A percentile compares a stretch with the other conserved stretches of the same genome.
Conservation (phyloP, 2,888 invertebrate genomes). For the Cancer borealis region DNA sequence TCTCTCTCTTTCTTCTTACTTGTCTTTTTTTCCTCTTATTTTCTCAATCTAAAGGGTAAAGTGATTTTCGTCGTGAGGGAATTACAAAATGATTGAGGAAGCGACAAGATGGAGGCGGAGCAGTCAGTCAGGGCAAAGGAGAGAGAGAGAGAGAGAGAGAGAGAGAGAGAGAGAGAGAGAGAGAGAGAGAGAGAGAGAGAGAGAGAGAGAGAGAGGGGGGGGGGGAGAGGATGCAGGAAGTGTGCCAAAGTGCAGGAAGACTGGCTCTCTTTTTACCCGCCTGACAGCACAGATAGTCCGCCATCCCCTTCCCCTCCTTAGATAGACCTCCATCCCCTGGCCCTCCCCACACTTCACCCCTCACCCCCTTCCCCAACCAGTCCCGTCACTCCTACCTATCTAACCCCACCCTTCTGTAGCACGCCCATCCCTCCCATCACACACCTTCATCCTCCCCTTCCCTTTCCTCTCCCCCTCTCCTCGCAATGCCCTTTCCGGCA, state of each 20-base stretch:
- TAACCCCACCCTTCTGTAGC: neutral
- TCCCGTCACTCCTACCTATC: neutral
- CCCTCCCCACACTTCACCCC: neutral
- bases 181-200: neutral
- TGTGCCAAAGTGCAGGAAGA: slow-evolving; percentile 44
- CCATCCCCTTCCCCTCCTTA: neutral
- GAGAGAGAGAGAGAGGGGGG: slow-evolving; percentile 3
- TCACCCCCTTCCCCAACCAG: neutral
- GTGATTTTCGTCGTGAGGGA: neutral
- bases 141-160: slow-evolving; percentile 14
- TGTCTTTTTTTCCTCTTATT: neutral
- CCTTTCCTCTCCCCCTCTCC: neutral
- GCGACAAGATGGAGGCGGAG: neutral
- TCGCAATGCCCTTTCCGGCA: neutral
- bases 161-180: slow-evolving; percentile 27
- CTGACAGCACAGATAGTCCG: neutral
- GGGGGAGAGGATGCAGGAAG: slow-evolving; percentile 38
- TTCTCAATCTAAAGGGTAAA: neutral
- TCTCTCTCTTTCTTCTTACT: neutral
- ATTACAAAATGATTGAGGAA: neutral
- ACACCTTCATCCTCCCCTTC: neutral
- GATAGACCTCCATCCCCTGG: neutral
- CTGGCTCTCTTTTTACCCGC: slow-evolving; percentile 3
- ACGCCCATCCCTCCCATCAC: neutral
- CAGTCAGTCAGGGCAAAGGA: neutral